These are phyloP conservation scores for Salpingus planirostris DNA, from an alignment of 2,888 invertebrate species.

Conservation along the genomic window DNA sequence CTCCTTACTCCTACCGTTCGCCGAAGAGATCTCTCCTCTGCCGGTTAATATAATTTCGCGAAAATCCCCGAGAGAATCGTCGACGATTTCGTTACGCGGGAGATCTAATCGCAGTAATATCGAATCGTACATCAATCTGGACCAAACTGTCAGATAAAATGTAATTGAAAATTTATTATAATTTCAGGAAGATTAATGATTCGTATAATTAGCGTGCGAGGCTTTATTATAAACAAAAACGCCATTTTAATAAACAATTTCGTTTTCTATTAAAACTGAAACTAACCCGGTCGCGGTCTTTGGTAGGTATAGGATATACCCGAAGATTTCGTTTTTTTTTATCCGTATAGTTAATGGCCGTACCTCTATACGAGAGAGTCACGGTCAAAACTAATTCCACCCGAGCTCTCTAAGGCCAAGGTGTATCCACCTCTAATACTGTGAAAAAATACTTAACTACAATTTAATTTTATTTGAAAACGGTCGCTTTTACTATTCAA, in stretches of 20 bases:
- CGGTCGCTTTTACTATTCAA: conserved; percentile 2
- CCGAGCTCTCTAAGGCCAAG: conserved; percentile 2
- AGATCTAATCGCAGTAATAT: no score
- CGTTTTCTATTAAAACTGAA: conserved; percentile 11
- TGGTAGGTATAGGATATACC: no score
- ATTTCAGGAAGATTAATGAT: conserved; percentile 15
- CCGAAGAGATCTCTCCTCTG: no score
- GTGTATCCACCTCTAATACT: no score
- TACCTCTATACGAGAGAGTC: conserved; percentile 2
- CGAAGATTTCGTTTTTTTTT: no score
- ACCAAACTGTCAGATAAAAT: conserved; percentile 11
- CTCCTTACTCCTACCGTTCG: no score
- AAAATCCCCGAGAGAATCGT: no score
- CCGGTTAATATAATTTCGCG: no score
- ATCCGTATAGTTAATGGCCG: conserved; percentile 1
- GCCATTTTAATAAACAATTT: conserved; percentile 11
- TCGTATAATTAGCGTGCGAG: conserved; percentile 12
- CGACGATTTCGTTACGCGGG: neutral
- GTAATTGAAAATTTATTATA: conserved; percentile 16
- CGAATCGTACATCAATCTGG: conserved; percentile 13
- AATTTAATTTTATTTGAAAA: conserved; percentile 5
- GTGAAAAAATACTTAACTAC: conserved; percentile 2
- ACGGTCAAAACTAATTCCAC: conserved; percentile 6
- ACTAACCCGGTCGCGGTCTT: conserved; percentile 1
- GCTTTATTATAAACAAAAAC: conserved; percentile 12